Conservation (phyloP, 2,797 vertebrate genomes). For the Melanotaenia parkinsoni region DNA sequence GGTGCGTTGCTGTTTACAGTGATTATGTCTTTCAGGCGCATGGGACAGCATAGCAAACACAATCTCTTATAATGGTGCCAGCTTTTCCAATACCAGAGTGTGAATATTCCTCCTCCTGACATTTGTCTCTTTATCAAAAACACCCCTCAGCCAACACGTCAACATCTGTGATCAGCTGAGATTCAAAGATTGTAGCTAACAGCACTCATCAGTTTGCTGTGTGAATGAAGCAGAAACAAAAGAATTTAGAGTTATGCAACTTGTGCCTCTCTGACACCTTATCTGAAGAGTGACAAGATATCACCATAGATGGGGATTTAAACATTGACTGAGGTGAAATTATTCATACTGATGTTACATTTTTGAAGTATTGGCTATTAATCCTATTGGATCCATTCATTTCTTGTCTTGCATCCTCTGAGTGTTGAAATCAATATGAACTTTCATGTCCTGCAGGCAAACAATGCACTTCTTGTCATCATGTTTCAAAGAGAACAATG, state of each 20-base stretch:
- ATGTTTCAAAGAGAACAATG: conserved; percentile 31
- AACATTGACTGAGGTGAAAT: conserved; percentile 40
- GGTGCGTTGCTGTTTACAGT: conserved; percentile 35
- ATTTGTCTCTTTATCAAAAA: conserved; percentile 78
- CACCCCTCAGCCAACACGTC: conserved; percentile 67
- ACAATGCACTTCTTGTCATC: conserved; percentile 48
- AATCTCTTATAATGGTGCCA: conserved; percentile 65
- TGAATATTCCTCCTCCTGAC: conserved; percentile 64
- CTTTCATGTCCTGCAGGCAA: conserved; percentile 50
- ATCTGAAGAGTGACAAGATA: conserved; percentile 44
- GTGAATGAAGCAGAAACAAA: conserved; percentile 42
- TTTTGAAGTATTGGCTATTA: conserved; percentile 28
- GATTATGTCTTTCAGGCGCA: conserved; percentile 34
- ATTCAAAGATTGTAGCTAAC: conserved; percentile 70
- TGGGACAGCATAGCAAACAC: conserved; percentile 65
- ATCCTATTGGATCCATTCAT: conserved; percentile 16
- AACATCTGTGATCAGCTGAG: conserved; percentile 76
- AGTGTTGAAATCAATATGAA: conserved; percentile 52
- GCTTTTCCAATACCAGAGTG: conserved; percentile 59
- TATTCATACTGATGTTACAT: conserved; percentile 34
- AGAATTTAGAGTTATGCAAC: conserved; percentile 50
- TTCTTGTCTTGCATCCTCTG: conserved; percentile 27
- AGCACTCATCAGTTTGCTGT: conserved; percentile 60
- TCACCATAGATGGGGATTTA: conserved; percentile 28
- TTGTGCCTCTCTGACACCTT: conserved; percentile 35